phyloP scores from a whole-genome alignment of 2,888 invertebrate species.

The Drosophila picticornis region DNA sequence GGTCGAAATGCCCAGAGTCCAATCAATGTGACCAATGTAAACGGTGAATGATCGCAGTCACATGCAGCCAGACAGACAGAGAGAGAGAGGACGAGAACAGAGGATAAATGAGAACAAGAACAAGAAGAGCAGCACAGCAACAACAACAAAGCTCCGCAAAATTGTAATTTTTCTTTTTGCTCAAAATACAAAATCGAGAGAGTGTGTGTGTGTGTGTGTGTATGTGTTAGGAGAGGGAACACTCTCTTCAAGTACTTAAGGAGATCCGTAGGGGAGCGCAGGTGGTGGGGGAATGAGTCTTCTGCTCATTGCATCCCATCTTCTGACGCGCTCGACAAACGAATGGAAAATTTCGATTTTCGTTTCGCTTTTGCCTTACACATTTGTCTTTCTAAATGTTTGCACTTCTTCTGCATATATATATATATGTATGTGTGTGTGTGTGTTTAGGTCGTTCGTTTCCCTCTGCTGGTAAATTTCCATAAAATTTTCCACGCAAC shows the following conservation, averaged over 20 bases:
- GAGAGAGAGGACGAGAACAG: not conserved
- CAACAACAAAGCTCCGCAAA: constrained; percentile 38
- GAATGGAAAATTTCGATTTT: constrained; percentile 74
- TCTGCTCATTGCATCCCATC: constrained; percentile 33
- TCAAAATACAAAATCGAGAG: not conserved
- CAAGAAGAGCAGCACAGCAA: constrained; percentile 8
- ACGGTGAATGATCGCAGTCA: constrained; percentile 44
- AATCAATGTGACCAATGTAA: constrained; percentile 20
- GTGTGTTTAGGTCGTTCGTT: constrained; percentile 6
- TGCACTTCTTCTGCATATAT: constrained; percentile 47
- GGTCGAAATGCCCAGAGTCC: constrained; percentile 43
- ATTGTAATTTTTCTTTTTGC: constrained; percentile 54
- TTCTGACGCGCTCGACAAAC: constrained; percentile 47
- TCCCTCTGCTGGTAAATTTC: constrained; percentile 63
- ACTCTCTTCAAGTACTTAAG: constrained; percentile 3
- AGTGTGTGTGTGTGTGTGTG: constrained; percentile 9
- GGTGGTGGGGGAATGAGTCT: constrained; percentile 1
- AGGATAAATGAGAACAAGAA: constrained; percentile 17
- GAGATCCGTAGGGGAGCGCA: not conserved
- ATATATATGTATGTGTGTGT: constrained; percentile 5
- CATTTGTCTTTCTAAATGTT: constrained; percentile 53
- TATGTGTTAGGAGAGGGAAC: constrained; percentile 10
- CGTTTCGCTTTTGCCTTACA: constrained; percentile 47
- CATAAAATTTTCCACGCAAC: constrained; percentile 67
- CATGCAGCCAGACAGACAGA: constrained; percentile 15